Base-by-base conservation (phyloP, 2,113 vertebrate species). In the Dicrurus megarhynchus region DNA sequence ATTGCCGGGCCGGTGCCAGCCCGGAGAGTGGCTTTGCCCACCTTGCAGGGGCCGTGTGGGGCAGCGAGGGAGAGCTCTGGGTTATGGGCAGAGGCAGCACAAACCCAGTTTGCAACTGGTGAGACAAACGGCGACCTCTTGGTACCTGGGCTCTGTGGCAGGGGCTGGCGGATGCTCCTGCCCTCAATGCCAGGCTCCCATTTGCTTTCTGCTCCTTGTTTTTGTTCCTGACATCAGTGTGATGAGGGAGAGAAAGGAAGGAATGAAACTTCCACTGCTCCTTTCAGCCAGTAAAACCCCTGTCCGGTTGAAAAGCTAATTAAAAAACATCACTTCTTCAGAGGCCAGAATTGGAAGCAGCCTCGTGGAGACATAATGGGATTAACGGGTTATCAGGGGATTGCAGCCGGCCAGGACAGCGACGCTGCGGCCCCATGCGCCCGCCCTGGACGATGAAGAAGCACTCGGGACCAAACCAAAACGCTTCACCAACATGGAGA, bases 271-370 rank as follows among this genome's bases (percentile, higher is more conserved):
- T 69, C 44, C 11, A 11, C 52, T 42, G 93, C 95, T 93, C 37
- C 84, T 79, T 49, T 22, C 28, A 76, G 88, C 78, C 80, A 21
- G 90, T 46, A 17, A 77, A 94, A 85, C 59, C 61, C 85, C 37
- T 11, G 76, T 78, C 74, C 82, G 46, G 77, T 8, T 85, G 84
- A 76, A 91, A 70, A 53, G 92, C 92, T 93, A 77, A 86, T 97
- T 90, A 95, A 96, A 76, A 95, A 94, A 84, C 97, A 95, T 93
- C 96, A 39, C 90, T 76, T 95, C 95, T 73, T 74, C 83, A 70
- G 76, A 79, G 77, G 93, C 91, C 95, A 89, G 65, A 81, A 94
- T 18, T 78, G 96, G 95, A 94, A 97, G 87, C 93, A 88, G 90
- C 90, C 84, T 39, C 90, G 73, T 41, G 78, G 95, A 79, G 95